Conservation (phyloP, 2,888 invertebrate genomes). For the Julus scanicus region DNA sequence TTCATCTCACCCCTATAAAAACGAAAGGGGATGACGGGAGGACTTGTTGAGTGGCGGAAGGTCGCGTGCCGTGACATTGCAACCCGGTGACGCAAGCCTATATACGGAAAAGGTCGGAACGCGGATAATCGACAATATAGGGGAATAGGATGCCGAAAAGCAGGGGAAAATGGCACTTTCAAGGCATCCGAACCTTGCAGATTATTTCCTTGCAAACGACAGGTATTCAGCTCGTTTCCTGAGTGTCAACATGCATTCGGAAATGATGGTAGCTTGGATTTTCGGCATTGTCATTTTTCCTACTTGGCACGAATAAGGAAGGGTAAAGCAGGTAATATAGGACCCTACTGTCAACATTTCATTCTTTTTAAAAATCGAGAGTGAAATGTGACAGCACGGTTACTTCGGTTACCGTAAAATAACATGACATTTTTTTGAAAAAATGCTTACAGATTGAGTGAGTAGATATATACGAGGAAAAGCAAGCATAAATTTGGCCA, state of each 20-base stretch:
- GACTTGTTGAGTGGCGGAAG: conserved; percentile 38
- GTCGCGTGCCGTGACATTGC: conserved; percentile 24
- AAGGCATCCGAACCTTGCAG: neutral
- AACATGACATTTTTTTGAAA: no score
- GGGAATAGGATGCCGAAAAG: neutral
- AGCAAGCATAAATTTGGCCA: no score
- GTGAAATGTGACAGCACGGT: no score
- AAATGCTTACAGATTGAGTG: no score
- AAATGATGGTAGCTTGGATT: neutral
- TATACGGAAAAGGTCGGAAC: neutral
- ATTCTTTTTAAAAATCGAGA: no score
- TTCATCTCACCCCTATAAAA: conserved; percentile 49
- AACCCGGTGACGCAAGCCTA: neutral
- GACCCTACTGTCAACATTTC: no score
- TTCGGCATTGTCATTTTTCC: no score
- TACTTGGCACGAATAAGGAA: no score
- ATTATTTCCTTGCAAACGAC: conserved; percentile 44
- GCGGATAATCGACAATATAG: neutral
- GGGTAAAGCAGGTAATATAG: no score
- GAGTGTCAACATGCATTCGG: conserved; percentile 21
- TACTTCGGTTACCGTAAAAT: no score
- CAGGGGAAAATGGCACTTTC: neutral
- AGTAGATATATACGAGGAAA: no score
- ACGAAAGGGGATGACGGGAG: conserved; percentile 38
- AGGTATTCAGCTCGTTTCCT: conserved; percentile 41